A percentile compares a stretch with the other conserved stretches of the same genome.
Conservation (phyloP, 2,797 vertebrate genomes). For the Hippopotamyrus pictus region DNA sequence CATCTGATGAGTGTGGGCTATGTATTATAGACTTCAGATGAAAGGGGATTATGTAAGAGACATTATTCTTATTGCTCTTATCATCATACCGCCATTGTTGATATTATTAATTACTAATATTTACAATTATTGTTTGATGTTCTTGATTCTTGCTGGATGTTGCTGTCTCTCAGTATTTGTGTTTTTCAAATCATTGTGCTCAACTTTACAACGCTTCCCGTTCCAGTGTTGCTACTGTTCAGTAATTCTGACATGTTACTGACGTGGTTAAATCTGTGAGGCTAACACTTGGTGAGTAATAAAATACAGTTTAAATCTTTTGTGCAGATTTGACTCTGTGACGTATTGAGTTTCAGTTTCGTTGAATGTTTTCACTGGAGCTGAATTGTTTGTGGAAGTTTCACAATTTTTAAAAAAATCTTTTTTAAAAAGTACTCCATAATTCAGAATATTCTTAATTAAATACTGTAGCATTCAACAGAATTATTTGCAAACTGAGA, state of each 20-base stretch:
- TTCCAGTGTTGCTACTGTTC: conserved; percentile 55
- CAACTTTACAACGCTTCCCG: conserved; percentile 40
- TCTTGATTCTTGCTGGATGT: conserved; percentile 31
- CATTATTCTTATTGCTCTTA: conserved; percentile 36
- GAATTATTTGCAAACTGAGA: neutral
- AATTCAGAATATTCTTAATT: neutral
- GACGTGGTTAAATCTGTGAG: conserved; percentile 65
- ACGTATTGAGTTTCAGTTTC: neutral
- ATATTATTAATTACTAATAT: conserved; percentile 37
- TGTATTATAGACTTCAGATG: conserved; percentile 44
- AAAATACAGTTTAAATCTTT: conserved; percentile 61
- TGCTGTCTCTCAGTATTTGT: conserved; percentile 36
- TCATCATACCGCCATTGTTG: conserved; percentile 23
- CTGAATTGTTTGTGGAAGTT: neutral
- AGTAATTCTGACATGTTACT: conserved; percentile 57
- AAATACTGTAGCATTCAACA: neutral
- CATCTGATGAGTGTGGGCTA: neutral
- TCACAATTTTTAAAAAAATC: neutral
- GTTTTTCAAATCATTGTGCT: conserved; percentile 56
- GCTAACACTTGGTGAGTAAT: conserved; percentile 68
- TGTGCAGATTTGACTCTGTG: neutral
- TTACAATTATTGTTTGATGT: conserved; percentile 22
- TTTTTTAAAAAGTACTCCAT: neutral
- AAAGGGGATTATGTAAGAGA: conserved; percentile 46
- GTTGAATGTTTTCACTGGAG: neutral